A percentile compares a stretch with the other conserved stretches of the same genome.
phyloP scores from a whole-genome alignment of 2,888 invertebrate genomes.

The Acrocyrtus sp. region DNA sequence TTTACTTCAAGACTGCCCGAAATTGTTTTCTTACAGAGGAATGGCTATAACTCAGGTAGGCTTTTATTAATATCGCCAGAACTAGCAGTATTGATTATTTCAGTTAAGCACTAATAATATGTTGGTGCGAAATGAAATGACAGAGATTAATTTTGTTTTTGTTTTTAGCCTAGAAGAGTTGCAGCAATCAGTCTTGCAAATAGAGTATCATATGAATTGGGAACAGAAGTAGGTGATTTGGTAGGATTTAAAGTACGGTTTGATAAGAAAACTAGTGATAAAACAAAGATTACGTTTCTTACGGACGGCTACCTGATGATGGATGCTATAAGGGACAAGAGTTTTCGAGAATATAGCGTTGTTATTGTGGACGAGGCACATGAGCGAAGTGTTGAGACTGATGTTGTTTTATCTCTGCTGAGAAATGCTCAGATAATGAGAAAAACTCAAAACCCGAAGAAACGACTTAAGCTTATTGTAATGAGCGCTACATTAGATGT shows the following conservation, averaged over 20 bases:
- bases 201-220: constrained; percentile 71
- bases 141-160: not conserved
- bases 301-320: constrained; percentile 95
- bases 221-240: constrained; percentile 67
- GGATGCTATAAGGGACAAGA: constrained; percentile 83
- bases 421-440: constrained; percentile 36
- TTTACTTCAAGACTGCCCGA: constrained; percentile 74
- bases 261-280: constrained; percentile 78
- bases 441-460: constrained; percentile 25
- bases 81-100: not conserved
- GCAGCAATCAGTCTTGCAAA: constrained; percentile 64
- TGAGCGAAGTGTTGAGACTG: constrained; percentile 93
- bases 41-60: constrained; percentile 41
- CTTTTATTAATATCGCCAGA: not conserved
- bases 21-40: constrained; percentile 22
- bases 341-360: constrained; percentile 80
- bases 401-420: constrained; percentile 82
- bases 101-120: not conserved
- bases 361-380: constrained; percentile 95
- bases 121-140: not conserved
- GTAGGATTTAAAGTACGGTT: constrained; percentile 85
- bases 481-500: constrained; percentile 62
- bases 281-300: constrained; percentile 88
- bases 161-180: constrained; percentile 42
- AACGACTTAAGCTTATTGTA: constrained; percentile 55